A percentile compares a stretch with the other conserved stretches of the same genome.
Conservation (phyloP, 2,888 invertebrate species). For the Cotesia congregata region DNA sequence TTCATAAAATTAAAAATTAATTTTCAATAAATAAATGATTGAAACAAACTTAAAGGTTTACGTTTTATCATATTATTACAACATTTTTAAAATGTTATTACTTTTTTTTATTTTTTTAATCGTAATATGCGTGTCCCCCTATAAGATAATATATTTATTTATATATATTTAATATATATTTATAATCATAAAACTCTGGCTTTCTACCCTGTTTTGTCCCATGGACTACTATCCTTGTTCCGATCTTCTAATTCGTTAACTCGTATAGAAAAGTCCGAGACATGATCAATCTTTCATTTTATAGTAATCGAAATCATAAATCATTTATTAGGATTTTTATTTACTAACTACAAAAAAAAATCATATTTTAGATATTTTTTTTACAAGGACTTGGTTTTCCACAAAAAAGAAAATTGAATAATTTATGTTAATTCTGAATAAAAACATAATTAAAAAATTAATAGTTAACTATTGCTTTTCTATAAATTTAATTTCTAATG, state of each 20-base stretch:
- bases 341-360: neutral
- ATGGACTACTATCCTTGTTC: constrained; percentile 48
- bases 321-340: neutral
- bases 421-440: no score
- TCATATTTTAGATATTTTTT: neutral
- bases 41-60: neutral
- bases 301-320: neutral
- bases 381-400: no score
- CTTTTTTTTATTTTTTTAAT: neutral
- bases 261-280: constrained; percentile 1
- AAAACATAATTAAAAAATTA: no score
- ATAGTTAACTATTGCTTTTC: no score
- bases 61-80: neutral
- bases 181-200: constrained; percentile 10
- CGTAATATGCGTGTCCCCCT: neutral
- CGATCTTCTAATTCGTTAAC: constrained; percentile 13
- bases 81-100: neutral
- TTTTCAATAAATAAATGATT: constrained; percentile 4
- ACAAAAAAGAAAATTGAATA: no score
- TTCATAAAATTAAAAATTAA: constrained; percentile 2
- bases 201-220: constrained; percentile 64
- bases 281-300: neutral
- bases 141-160: neutral
- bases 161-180: constrained; percentile 18
- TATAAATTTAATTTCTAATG: no score